Base-by-base conservation (phyloP, 2,797 vertebrate species). In the Anguilla megastoma region DNA sequence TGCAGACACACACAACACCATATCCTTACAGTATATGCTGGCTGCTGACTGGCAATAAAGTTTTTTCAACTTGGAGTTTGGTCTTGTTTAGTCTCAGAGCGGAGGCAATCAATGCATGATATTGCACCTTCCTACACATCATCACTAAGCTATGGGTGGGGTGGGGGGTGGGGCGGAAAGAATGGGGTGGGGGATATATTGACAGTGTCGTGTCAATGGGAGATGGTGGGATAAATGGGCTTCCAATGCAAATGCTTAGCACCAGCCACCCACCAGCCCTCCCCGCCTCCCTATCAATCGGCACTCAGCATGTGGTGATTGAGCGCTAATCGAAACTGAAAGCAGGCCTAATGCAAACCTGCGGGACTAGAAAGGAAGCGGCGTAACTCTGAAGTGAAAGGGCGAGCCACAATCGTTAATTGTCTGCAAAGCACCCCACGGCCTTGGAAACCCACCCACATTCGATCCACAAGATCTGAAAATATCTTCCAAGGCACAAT, bases 301-400 rank as follows among this genome's bases (percentile, higher is more conserved):
- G 27, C 18, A 48, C 45, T 48, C 45, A 21, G 18, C 45, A 3
- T 10, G 41, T 6, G 5, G 41, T 21, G 45, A 82, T 82, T 4
- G 79, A 48, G 45, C 45, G 41, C 41, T 82, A 82, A 82, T 82
- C 79, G 79, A 82, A 82, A 48, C 79, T 82, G 79, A 82, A 50
- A 82, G 33, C 45, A n/a, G 45, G 30, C 41, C 24, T 82, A 50
- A 82, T 82, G 79, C 45, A 21, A 48, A 50, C 41, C 79, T 48
- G n/a, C 21, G 0, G 41, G 3, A 82, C 3, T 5, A 45, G 41
- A n/a, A n/a, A 82, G 79, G 45, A 82, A 82, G 50, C 10, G 21
- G 2, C 24, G 79, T 79, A 18, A 41, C 30, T 33, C 5, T 79
- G 33, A 16, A 33, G 30, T 8, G 18, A 48, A 82, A 24, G 79